A percentile compares a stretch with the other conserved stretches of the same genome.
Evolutionary conservation across 2,797 vertebrate genomes (phyloP).

Genomic region (Phylloscopus collybita): DNA sequence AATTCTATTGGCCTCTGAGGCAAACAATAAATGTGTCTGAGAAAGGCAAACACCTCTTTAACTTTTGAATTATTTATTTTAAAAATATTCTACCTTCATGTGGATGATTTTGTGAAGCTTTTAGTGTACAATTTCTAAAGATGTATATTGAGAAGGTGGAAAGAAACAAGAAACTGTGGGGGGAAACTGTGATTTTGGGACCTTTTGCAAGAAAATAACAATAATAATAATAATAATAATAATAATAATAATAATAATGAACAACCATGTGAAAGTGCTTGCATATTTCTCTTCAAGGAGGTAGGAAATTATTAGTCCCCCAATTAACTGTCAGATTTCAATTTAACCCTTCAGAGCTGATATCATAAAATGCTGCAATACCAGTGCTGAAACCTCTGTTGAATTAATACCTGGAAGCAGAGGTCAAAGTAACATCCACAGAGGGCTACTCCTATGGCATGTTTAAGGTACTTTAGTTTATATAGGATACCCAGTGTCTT

Average conservation of each 20-base stretch:
- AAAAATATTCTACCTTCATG: background rate
- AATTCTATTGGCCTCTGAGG: background rate
- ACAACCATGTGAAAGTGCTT: background rate
- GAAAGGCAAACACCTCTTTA: conserved; percentile 19
- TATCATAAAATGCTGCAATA: background rate
- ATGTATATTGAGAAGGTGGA: background rate
- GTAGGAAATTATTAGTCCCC: background rate
- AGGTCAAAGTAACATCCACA: background rate
- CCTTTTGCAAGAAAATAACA: background rate
- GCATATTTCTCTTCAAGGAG: background rate
- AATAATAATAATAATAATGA: no score
- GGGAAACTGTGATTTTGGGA: background rate
- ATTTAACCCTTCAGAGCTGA: background rate
- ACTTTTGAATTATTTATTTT: background rate
- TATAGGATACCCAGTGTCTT: background rate
- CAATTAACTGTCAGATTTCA: background rate
- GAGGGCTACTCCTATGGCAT: background rate
- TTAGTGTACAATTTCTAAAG: background rate
- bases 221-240: background rate
- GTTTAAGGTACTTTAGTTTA: background rate
- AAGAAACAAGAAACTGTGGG: background rate
- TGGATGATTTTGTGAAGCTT: background rate
- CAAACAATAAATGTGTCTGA: background rate
- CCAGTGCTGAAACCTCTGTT: accelerated
- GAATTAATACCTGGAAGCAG: background rate